Base-by-base conservation (phyloP, 92 coral and sea anemone genomes). In the Heliopora coerulea region DNA sequence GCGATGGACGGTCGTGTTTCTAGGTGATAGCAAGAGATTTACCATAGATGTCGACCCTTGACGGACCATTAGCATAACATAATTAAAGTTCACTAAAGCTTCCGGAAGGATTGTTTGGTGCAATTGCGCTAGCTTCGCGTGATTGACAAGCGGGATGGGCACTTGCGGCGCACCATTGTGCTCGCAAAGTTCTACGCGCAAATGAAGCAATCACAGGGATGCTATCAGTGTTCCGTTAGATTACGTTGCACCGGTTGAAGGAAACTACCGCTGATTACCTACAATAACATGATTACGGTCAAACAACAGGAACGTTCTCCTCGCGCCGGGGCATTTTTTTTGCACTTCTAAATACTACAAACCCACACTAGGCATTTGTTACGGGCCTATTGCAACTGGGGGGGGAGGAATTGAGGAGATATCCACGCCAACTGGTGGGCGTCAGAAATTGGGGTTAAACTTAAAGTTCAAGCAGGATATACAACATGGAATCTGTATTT, bases 11-110 rank as follows among this genome's bases (percentile, higher is more conserved):
- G 30, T 37, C 20, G 48, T 63, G 26, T 40, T 63, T 7, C n/a
- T 2, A 63, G 21, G 67, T 7, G 42, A 24, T 4, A 34, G 18
- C 26, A 37, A 63, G 28, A 28, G 26, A 49, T 0, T 2, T 37
- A 31, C 27, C 31, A 9, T 10, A 63, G 28, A 20, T 40, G 28
- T 40, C 48, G 46, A 19, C 29, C 25, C 50, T 27, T 29, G 13
- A 1, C 18, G 42, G 14, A 35, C 28, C 52, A 63, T 63, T 63
- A 37, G 70, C 70, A 63, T 63, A 63, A 63, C 48, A 33, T 63
- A 40, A 63, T 63, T 63, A 46, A 63, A 40, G 70, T 63, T 37
- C 34, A 25, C 37, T 8, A 5, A 63, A 21, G 70, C 28, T 63
- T 63, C 70, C 70, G 70, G 70, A 37, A 9, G 19, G 10, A 4